Evolutionary conservation across 2,113 vertebrate genomes (phyloP).

Genomic region (Ia io): DNA sequence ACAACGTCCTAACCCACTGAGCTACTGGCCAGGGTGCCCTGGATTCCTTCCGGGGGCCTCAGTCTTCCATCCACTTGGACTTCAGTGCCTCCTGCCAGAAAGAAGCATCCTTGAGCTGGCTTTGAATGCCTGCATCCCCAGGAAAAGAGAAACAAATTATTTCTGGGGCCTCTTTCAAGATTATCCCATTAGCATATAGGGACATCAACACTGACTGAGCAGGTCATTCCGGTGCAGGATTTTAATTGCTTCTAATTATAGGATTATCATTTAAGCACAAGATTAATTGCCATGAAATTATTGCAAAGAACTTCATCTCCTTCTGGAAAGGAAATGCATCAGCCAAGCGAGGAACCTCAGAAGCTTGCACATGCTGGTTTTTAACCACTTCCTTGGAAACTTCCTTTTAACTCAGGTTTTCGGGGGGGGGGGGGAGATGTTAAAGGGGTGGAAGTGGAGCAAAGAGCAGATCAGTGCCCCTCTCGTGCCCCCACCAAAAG

Average conservation of each 20-base stretch:
- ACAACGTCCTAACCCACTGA: not conserved
- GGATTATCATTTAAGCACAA: conserved; percentile 71
- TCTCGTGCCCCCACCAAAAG: not conserved
- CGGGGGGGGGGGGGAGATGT: too few species aligned
- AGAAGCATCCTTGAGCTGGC: not conserved
- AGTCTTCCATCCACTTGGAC: not conserved
- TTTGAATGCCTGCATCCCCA: not conserved
- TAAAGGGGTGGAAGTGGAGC: not conserved
- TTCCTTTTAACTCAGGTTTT: not conserved
- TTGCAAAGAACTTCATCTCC: conserved; percentile 57
- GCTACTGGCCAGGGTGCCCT: too few species aligned
- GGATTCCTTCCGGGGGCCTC: not conserved
- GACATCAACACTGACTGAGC: conserved; percentile 42
- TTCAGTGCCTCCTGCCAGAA: not conserved
- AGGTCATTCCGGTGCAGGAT: conserved; percentile 55
- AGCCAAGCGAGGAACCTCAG: not conserved
- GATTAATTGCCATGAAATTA: conserved; percentile 77
- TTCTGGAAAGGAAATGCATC: conserved; percentile 48
- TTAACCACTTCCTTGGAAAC: not conserved
- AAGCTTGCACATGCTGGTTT: not conserved
- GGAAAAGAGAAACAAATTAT: conserved; percentile 20
- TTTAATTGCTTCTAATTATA: conserved; percentile 78
- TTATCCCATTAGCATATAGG: conserved; percentile 30
- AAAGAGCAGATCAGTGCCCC: not conserved
- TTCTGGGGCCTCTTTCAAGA: conserved; percentile 43